Percentiles rank a stretch among this genome's conserved stretches.
phyloP scores from a whole-genome alignment of 2,888 invertebrate genomes.

The Diploptera punctata region DNA sequence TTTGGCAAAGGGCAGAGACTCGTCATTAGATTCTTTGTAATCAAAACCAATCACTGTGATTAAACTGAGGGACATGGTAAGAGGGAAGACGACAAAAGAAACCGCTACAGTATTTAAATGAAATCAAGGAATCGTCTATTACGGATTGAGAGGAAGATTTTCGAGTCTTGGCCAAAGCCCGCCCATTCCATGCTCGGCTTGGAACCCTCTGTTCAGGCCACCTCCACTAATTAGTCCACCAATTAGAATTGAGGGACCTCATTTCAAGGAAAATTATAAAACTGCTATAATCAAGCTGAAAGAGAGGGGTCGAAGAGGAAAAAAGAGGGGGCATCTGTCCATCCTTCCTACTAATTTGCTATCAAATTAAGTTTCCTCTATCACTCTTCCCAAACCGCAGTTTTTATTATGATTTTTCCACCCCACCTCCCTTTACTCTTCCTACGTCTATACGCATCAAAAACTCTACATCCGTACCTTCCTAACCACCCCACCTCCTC shows the following conservation, averaged over 20 bases:
- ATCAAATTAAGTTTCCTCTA: constrained; percentile 22
- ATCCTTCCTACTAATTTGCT: constrained; percentile 37
- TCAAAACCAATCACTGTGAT: background rate
- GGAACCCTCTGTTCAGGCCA: background rate
- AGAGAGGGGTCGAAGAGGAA: too few species aligned
- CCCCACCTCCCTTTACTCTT: background rate
- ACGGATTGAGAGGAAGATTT: background rate
- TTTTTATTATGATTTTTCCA: constrained; percentile 25
- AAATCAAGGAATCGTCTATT: background rate
- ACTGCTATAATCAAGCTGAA: too few species aligned
- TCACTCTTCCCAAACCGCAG: constrained; percentile 4
- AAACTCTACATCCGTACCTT: too few species aligned
- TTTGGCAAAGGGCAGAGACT: background rate
- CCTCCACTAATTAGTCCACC: constrained; percentile 17
- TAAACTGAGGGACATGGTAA: background rate
- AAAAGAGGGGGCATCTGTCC: constrained; percentile 17
- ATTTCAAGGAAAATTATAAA: constrained; percentile 13
- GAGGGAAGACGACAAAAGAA: background rate
- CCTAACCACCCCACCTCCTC: background rate
- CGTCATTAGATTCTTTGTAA: background rate
- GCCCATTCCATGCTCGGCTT: constrained; percentile 38
- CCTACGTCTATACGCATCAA: too few species aligned
- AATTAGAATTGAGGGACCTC: constrained; percentile 11
- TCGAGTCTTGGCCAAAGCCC: constrained; percentile 13
- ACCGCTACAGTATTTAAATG: background rate